Base-by-base conservation (phyloP, 2,797 vertebrate genomes). In the Peromyscus aztecus region DNA sequence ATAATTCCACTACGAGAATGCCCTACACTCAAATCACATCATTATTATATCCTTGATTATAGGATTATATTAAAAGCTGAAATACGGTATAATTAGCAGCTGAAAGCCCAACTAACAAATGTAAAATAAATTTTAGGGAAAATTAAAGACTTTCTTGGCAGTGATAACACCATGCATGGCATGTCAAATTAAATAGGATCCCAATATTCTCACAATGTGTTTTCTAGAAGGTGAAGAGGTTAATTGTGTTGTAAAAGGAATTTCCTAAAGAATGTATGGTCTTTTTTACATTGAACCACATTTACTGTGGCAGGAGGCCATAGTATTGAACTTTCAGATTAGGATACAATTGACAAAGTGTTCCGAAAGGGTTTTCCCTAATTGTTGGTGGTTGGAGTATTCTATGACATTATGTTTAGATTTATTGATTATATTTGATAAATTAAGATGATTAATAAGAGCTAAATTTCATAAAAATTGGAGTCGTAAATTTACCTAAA, bases 241-340 rank as follows among this genome's bases (percentile, higher is more conserved):
- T 98, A 97, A 97, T 96, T 97, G 89, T 97, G 85, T 71, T 89
- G 31, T 95, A 96, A 97, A 97, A 97, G 40, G 67, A 95, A 96
- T 97, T 97, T 97, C 91, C 89, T 90, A 95, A 97, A 96, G 80
- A 97, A 96, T 96, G 84, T 67, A 95, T 93, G 49, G 49, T 96
- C 76, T 93, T 88, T 78, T 97, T 97, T 95, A 97, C 61, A 95
- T 12, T 83, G 84, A 97, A 96, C 34, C 16, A 90, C 94, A 97
- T 95, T 96, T 96, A 76, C 52, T 96, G n/a, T 93, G 95, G 96
- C 95, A 97, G 67, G 31, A 93, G 40, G 85, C 94, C 87, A n/a
- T 87, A 93, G 67, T 94, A 80, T 81, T 96, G 89, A 97, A 94
- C 91, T 97, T 97, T 73, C n/a, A 97, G 65, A 98, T 94, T 92